Base-by-base conservation (phyloP, 2,888 invertebrate genomes). In the Volucella bombylans region DNA sequence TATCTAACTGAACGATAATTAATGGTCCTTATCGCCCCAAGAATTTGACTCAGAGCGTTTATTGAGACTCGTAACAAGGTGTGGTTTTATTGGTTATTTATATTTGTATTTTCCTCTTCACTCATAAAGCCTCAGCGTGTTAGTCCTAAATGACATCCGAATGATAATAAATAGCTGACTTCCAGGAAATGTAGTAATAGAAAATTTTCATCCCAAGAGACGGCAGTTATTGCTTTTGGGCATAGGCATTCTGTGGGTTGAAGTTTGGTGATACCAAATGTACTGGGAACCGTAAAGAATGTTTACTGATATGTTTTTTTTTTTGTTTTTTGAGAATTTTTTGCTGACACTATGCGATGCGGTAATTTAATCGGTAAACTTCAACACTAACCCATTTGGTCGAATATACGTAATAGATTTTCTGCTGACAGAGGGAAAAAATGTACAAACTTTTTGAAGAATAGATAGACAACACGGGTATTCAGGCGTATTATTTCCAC, bases 141-240 rank as follows among this genome's bases (percentile, higher is more conserved):
- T 57, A 59, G 50, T 47, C 69, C 50, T 50, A 54, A 69, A 79
- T 54, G 77, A 72, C 76, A 85, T 18, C 39, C 68, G 55, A 72
- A 62, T 47, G 69, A 68, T 73, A 85, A 80, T 62, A 72, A 81
- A 85, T 57, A 71, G 62, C 80, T 76, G 81, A 76, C 80, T 68
- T 77, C 72, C 49, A 59, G 72, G 45, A 77, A 72, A 55, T 50
- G 43, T 15, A 52, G 67, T 77, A 18, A 8, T n/a, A 50, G 67
- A 71, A 50, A 57, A 52, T 72, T 74, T 76, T 47, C 67, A 76
- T 67, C 57, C 23, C 68, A 68, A 52, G 43, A 55, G 14, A 72
- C 50, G 39, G 43, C 61, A 74, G 54, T 74, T 76, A 72, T 68
- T 45, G 41, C 41, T 65, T 54, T 59, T 43, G 47, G 68, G 45